Evolutionary conservation across 2,797 vertebrate species (phyloP).

Genomic region (Orientallactaga sibirica): DNA sequence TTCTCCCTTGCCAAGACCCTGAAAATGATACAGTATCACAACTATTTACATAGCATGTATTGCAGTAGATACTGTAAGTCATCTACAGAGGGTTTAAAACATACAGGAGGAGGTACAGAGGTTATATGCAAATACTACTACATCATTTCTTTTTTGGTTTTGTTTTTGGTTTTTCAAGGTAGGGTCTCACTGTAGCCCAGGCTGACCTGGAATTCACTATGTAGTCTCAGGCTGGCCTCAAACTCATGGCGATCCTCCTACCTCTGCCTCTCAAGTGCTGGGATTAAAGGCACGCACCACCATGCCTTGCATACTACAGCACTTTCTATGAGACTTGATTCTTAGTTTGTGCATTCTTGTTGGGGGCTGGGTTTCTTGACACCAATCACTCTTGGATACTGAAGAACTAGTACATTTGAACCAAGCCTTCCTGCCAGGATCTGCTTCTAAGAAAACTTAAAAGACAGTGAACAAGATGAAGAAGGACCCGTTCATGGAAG

Average conservation of each 20-base stretch:
- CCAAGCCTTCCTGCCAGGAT: constrained; percentile 41
- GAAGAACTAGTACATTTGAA: background rate
- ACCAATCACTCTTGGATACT: background rate
- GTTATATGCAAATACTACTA: background rate
- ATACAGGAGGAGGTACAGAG: background rate
- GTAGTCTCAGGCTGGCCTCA: too few species aligned
- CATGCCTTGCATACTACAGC: background rate
- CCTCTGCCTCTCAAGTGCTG: too few species aligned
- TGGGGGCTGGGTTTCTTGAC: background rate
- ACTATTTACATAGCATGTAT: background rate
- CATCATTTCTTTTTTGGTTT: too few species aligned
- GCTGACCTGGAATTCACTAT: too few species aligned
- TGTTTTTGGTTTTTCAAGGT: too few species aligned
- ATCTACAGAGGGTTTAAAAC: background rate
- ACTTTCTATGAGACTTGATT: background rate
- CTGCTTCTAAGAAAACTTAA: constrained; percentile 57
- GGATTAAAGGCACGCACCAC: too few species aligned
- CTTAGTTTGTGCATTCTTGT: too few species aligned
- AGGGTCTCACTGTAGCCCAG: too few species aligned
- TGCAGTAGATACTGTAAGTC: background rate
- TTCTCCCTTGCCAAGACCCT: background rate
- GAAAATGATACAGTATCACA: background rate
- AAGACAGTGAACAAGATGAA: constrained; percentile 51
- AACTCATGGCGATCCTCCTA: too few species aligned
- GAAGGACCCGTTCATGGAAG: background rate